Conservation (phyloP, 2,113 vertebrate genomes). For the Cranoglanis bouderius region DNA sequence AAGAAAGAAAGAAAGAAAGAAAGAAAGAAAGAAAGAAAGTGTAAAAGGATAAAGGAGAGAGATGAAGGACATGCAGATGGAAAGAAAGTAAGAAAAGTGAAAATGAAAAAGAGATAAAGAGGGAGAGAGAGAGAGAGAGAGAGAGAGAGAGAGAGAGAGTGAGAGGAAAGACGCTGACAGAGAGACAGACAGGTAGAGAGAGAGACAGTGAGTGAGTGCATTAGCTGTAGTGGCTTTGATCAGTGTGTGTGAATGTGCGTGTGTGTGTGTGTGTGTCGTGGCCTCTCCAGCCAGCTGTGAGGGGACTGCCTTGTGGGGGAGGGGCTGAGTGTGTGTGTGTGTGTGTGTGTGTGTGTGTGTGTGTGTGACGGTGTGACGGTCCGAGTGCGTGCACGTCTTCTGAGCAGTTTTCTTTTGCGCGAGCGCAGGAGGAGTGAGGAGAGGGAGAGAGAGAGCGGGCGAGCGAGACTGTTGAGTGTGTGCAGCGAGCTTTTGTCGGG, state of each 20-base stretch:
- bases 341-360: neutral
- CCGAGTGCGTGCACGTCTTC: conserved; percentile 64
- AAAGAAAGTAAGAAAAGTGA: neutral
- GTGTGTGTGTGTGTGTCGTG: conserved; percentile 26
- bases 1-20: neutral
- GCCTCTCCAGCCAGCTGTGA: conserved; percentile 31
- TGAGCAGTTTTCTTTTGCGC: conserved; percentile 68
- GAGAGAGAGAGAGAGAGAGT: neutral
- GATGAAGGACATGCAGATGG: neutral
- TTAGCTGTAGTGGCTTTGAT: conserved; percentile 2
- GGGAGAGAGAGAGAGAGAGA: neutral
- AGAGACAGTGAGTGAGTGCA: neutral
- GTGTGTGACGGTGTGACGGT: conserved; percentile 44
- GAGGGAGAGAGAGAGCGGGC: conserved; percentile 85
- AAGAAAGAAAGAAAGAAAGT: too few species aligned
- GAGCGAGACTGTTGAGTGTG: conserved; percentile 65
- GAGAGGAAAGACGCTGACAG: neutral
- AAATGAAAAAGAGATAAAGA: neutral
- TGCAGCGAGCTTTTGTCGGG: conserved; percentile 52
- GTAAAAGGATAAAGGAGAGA: neutral
- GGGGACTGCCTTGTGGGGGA: conserved; percentile 51
- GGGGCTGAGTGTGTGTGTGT: conserved; percentile 25
- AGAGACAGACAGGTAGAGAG: neutral
- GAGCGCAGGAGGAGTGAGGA: conserved; percentile 73
- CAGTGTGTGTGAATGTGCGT: conserved; percentile 11